Evolutionary conservation across 2,113 vertebrate genomes (phyloP).

Genomic region (Syngnathus floridae): DNA sequence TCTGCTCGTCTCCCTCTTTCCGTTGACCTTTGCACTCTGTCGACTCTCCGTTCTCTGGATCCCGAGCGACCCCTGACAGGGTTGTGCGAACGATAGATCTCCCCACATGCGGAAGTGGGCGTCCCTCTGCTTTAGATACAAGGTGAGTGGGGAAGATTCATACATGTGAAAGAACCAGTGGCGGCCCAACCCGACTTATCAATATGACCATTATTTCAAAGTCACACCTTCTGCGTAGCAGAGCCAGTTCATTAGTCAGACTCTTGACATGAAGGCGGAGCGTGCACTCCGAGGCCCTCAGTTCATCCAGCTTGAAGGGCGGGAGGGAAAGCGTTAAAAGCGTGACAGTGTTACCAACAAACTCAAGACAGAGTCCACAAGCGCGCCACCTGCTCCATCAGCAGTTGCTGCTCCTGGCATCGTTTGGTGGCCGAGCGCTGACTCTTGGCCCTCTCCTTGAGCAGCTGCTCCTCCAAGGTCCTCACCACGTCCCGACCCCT

Average conservation of each 20-base stretch:
- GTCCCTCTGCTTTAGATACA: constrained; percentile 58
- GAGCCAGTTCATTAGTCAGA: constrained; percentile 75
- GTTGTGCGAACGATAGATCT: constrained; percentile 60
- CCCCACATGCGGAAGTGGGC: constrained; percentile 48
- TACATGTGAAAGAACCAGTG: background rate
- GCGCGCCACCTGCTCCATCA: constrained; percentile 75
- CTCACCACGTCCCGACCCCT: constrained; percentile 68
- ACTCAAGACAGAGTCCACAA: background rate
- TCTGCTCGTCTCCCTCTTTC: constrained; percentile 70
- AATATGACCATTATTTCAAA: constrained; percentile 11
- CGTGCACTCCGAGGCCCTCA: constrained; percentile 73
- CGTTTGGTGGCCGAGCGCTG: constrained; percentile 67
- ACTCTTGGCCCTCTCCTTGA: constrained; percentile 75
- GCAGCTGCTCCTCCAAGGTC: constrained; percentile 77
- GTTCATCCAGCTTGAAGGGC: constrained; percentile 75
- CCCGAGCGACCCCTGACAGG: constrained; percentile 63
- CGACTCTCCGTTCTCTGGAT: constrained; percentile 66
- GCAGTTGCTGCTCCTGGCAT: constrained; percentile 73
- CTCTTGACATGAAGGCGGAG: constrained; percentile 78
- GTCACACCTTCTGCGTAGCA: constrained; percentile 75
- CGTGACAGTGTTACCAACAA: background rate
- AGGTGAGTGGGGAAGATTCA: background rate
- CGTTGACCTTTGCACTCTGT: constrained; percentile 61
- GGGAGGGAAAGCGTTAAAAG: constrained; percentile 3
- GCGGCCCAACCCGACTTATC: background rate